Percentiles rank a stretch among this genome's conserved stretches.
Evolutionary conservation across 2,797 vertebrate genomes (phyloP).

Genomic region (Australoheros facetus): DNA sequence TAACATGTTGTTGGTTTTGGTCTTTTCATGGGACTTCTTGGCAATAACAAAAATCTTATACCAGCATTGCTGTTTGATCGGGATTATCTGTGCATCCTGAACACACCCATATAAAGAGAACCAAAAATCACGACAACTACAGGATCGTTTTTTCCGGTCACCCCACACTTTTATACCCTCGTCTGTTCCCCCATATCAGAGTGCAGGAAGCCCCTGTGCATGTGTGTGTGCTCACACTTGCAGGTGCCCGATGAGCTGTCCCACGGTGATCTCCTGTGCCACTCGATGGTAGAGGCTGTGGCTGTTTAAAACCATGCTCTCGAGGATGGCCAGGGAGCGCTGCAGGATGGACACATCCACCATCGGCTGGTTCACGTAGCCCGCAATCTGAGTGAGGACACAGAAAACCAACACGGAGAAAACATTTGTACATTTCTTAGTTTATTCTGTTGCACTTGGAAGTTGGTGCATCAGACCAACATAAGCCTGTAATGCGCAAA

Average conservation of each 20-base stretch:
- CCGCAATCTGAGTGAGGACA: constrained; percentile 85
- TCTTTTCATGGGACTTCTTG: not conserved
- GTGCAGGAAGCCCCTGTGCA: constrained; percentile 71
- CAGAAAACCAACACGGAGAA: not conserved
- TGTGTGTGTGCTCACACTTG: constrained; percentile 96
- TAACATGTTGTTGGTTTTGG: constrained; percentile 9
- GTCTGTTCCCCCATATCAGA: constrained; percentile 49
- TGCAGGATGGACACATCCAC: constrained; percentile 98
- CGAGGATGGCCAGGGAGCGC: constrained; percentile 95
- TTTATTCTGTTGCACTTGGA: not conserved
- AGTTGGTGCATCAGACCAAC: not conserved
- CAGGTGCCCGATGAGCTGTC: constrained; percentile 97
- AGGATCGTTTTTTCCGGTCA: not conserved
- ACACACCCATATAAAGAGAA: constrained; percentile 13
- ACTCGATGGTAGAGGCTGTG: constrained; percentile 96
- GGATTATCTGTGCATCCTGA: constrained; percentile 25
- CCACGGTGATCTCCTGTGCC: constrained; percentile 96
- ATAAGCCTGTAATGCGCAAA: not conserved
- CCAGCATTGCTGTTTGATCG: not conserved
- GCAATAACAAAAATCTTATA: not conserved
- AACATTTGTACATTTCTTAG: not conserved
- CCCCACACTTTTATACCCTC: constrained; percentile 15
- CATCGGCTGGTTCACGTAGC: constrained; percentile 96
- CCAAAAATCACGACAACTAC: not conserved
- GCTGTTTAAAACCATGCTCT: constrained; percentile 99